Conservation (phyloP, 2,888 invertebrate genomes). For the Syrphus vitripennis region DNA sequence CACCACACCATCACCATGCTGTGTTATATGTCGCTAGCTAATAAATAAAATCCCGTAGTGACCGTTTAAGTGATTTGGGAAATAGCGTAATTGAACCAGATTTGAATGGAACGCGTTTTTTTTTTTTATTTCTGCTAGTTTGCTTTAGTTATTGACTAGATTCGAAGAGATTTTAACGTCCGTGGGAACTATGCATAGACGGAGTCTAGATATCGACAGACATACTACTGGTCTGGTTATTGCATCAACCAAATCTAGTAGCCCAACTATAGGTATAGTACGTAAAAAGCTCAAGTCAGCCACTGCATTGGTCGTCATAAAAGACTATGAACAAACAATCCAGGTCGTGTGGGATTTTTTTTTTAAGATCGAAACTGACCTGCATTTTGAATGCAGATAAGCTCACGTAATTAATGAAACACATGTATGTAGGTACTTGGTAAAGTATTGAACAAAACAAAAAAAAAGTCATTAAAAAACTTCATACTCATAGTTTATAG, state of each 20-base stretch:
- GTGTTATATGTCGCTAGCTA: background rate
- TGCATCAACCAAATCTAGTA: conserved; percentile 9
- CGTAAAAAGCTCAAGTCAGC: background rate
- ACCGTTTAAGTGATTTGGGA: conserved; percentile 64
- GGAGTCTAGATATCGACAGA: conserved; percentile 49
- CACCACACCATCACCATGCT: background rate
- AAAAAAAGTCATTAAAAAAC: background rate
- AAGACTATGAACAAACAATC: conserved; percentile 25
- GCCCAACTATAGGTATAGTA: background rate
- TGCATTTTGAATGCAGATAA: conserved; percentile 64
- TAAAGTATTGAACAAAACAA: background rate
- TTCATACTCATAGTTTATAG: background rate
- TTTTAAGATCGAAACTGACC: conserved; percentile 48
- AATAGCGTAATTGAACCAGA: conserved; percentile 64
- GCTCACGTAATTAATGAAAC: conserved; percentile 61
- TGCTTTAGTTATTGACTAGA: conserved; percentile 6
- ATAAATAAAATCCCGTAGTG: conserved; percentile 23
- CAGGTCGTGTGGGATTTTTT: conserved; percentile 57
- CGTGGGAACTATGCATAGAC: conserved; percentile 70
- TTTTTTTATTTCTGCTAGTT: background rate
- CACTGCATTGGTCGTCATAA: conserved; percentile 31
- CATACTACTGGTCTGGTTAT: conserved; percentile 29
- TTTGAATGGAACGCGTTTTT: conserved; percentile 54
- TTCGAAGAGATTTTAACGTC: conserved; percentile 24
- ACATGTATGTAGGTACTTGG: conserved; percentile 44